A percentile compares a stretch with the other conserved stretches of the same genome.
These are phyloP conservation scores for Sciurus carolinensis DNA, from an alignment of 2,797 vertebrate species.

Conservation along the genomic window DNA sequence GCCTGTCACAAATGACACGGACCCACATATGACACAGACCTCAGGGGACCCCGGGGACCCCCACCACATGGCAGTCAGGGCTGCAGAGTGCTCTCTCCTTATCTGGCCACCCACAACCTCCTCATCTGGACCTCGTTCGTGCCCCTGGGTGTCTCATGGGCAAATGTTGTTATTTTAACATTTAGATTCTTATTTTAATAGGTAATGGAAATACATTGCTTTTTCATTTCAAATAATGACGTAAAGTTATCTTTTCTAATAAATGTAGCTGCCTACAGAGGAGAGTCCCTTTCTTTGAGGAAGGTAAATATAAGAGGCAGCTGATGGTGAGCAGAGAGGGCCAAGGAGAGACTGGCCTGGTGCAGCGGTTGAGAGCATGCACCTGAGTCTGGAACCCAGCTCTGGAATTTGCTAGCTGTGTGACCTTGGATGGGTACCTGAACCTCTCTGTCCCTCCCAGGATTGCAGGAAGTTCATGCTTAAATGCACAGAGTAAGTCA, in stretches of 20 bases:
- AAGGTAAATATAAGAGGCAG: not conserved
- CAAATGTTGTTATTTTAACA: not conserved
- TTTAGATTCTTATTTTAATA: not conserved
- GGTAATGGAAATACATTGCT: not conserved
- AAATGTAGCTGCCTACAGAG: not conserved
- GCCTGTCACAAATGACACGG: not conserved
- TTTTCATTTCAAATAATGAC: not conserved
- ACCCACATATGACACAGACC: not conserved
- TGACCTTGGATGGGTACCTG: not conserved
- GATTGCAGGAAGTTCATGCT: rapidly evolving
- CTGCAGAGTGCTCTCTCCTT: too few relatives aligned
- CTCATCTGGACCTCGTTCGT: not conserved
- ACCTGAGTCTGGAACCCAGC: not conserved
- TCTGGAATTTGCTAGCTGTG: not conserved
- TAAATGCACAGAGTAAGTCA: rapidly evolving
- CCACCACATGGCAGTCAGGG: not conserved
- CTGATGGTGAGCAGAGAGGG: rapidly evolving
- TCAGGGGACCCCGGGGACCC: not conserved
- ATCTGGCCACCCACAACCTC: not conserved
- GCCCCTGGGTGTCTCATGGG: not conserved
- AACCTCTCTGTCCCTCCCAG: not conserved
- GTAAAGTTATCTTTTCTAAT: not conserved
- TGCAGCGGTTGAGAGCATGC: rapidly evolving
- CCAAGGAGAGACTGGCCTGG: rapidly evolving
- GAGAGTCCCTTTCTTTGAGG: too few relatives aligned